Base-by-base conservation (phyloP, 2,888 invertebrate species). In the Xestia xanthographa region DNA sequence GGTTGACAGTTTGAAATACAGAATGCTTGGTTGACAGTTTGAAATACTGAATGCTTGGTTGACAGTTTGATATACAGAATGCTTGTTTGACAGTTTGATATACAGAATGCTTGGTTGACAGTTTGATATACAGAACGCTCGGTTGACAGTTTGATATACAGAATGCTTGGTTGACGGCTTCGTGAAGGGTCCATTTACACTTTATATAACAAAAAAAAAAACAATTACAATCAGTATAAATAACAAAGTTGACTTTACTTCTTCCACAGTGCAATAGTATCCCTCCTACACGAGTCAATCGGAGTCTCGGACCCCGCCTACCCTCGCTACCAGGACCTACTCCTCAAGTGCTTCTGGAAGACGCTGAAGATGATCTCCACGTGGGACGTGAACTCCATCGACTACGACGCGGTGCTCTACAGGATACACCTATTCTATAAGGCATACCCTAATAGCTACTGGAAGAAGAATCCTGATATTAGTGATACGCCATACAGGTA, bases 261-360 rank as follows among this genome's bases (percentile, higher is more conserved):
- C 86, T 69, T 84, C 93, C 95, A 79, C 95, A 99, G 99, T 93
- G 99, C 99, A 66, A 97, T 99, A 90, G 98, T 99, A 65, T 97
- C 98, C 74, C 97, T 99, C 56, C 97, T 99, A n/a, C 98, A 99
- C 91, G 99, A 99, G 80, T 98, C 98, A 43, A 98, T 99, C 70
- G 97, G 97, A 77, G 97, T 97, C 0, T 96, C 97, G 0, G 97
- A 97, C 75, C 97, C 97, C 0, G 93, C 93, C 0, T 95, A 91
- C 87, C 97, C 97, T 0, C 98, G 98, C 87, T 98, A 98, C 91
- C 98, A 98, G 67, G 98, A 99, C 91, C 95, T 99, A 65, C 97
- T 98, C 0, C 98, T 99, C 97, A 99, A 99, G 96, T 99, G 99
- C 93, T 97, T 99, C 92, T 99, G 99, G 99, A 98, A 99, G 92